phyloP scores from a whole-genome alignment of 2,113 vertebrate genomes.

The Vulpes ferrilata region DNA sequence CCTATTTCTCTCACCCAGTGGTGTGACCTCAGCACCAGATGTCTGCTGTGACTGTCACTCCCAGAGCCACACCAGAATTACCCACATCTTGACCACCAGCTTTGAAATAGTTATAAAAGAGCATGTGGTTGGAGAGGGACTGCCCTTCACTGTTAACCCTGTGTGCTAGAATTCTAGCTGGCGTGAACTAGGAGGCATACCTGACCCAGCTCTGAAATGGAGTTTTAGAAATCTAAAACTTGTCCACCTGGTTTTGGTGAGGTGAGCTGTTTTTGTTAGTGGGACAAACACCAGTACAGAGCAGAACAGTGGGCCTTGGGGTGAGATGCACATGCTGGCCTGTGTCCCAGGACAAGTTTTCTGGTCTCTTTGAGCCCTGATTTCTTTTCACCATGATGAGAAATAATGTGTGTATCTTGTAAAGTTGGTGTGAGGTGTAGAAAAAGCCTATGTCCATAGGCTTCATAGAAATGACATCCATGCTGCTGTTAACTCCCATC shows the following conservation, averaged over 20 bases:
- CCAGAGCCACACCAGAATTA: not conserved
- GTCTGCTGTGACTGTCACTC: not conserved
- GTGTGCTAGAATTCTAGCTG: not conserved
- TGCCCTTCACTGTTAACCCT: not conserved
- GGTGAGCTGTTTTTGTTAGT: not conserved
- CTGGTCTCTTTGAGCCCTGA: not conserved
- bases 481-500: not conserved
- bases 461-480: accelerated
- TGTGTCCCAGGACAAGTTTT: not conserved
- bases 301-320: not conserved
- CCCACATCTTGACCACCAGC: not conserved
- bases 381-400: not conserved
- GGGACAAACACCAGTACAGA: accelerated
- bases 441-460: not conserved
- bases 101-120: not conserved
- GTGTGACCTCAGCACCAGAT: not conserved
- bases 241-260: not conserved
- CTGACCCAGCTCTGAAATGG: not conserved
- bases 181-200: not conserved
- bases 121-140: not conserved
- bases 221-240: not conserved
- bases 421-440: not conserved
- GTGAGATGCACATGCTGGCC: not conserved
- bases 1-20: not conserved
- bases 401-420: accelerated